phyloP scores from a whole-genome alignment of 1,140 invertebrate genomes.

The Chrysopa pallens region DNA sequence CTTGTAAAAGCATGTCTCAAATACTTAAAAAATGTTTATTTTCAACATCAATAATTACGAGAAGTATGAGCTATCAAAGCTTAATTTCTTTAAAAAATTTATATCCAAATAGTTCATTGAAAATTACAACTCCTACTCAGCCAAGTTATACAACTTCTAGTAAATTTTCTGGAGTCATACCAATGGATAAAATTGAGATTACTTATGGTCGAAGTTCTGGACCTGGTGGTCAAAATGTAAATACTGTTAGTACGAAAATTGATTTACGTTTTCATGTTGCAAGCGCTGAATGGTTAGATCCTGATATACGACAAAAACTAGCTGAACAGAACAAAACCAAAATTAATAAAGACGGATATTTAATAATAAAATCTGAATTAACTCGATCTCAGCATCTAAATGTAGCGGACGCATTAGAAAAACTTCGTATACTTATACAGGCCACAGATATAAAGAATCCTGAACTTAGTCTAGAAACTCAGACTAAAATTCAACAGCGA shows the following conservation, averaged over 20 bases:
- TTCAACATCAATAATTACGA: too few species aligned
- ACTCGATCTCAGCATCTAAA: constrained; percentile 82
- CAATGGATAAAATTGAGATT: constrained; percentile 61
- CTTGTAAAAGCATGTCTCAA: too few species aligned
- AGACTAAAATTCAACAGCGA: constrained; percentile 37
- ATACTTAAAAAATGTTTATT: too few species aligned
- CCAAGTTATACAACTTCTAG: constrained; percentile 26
- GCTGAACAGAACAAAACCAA: constrained; percentile 44
- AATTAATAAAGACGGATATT: constrained; percentile 70
- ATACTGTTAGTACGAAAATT: constrained; percentile 82
- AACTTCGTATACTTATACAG: constrained; percentile 56
- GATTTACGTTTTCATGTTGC: constrained; percentile 71
- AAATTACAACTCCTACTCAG: constrained; percentile 42
- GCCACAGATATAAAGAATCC: constrained; percentile 27
- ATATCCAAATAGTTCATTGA: constrained; percentile 55
- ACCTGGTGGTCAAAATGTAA: constrained; percentile 84
- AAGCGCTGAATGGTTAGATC: constrained; percentile 64
- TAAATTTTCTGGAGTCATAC: constrained; percentile 61
- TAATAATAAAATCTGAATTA: constrained; percentile 68
- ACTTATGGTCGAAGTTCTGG: constrained; percentile 67
- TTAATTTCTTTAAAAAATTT: constrained; percentile 53
- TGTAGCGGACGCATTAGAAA: constrained; percentile 76
- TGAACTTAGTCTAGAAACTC: constrained; percentile 35
- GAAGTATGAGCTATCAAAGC: constrained; percentile 27
- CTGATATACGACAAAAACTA: constrained; percentile 49